These are phyloP conservation scores for Anthoscopus minutus DNA, from an alignment of 2,113 vertebrate genomes.

Conservation along the genomic window DNA sequence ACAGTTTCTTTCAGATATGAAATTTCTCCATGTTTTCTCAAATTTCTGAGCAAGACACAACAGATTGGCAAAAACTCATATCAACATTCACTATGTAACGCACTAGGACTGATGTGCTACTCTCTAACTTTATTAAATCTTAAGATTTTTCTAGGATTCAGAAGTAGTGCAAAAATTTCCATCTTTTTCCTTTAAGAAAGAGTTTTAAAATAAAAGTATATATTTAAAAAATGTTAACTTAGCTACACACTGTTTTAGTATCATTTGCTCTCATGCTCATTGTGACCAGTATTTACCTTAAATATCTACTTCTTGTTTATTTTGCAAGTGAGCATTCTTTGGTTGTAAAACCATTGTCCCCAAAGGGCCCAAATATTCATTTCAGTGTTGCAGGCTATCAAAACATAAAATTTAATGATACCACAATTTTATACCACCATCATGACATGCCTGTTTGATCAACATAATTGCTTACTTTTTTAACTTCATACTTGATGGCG, in stretches of 20 bases:
- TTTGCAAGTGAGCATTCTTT: neutral
- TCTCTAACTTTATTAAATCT: neutral
- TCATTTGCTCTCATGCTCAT: neutral
- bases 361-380: neutral
- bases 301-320: neutral
- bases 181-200: neutral
- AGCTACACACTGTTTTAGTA: neutral
- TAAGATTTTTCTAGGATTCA: neutral
- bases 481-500: slow-evolving; percentile 95
- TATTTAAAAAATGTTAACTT: neutral
- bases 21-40: neutral
- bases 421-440: neutral
- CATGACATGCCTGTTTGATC: neutral
- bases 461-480: slow-evolving; percentile 81
- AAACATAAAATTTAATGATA: neutral
- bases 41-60: neutral
- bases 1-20: neutral
- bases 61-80: neutral
- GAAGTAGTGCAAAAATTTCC: neutral
- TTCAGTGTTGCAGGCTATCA: neutral
- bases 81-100: neutral
- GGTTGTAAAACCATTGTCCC: neutral
- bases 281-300: neutral
- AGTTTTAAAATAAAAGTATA: neutral
- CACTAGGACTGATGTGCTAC: neutral